phyloP scores from a whole-genome alignment of 2,888 invertebrate species.

The Pseudolycoriella hygida region DNA sequence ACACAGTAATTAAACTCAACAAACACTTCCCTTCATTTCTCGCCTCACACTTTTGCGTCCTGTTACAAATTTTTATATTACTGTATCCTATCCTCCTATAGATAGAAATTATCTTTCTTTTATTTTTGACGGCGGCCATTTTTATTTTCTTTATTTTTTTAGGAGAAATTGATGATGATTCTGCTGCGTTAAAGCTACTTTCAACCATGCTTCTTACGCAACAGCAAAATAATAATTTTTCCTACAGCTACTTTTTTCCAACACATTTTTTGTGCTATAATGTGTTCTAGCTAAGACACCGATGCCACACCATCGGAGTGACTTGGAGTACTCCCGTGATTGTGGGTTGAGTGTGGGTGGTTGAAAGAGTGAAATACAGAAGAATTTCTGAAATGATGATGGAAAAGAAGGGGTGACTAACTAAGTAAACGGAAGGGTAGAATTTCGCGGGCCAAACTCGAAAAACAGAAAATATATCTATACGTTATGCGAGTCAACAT shows the following conservation, averaged over 20 bases:
- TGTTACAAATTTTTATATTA: not conserved
- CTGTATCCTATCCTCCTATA: not conserved
- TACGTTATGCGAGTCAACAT: not conserved
- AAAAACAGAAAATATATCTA: not conserved
- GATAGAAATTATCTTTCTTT: not conserved
- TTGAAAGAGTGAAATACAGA: not conserved
- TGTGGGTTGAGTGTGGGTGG: not conserved
- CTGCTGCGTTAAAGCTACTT: not conserved
- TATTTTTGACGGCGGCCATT: not conserved
- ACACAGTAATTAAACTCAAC: conserved; percentile 3
- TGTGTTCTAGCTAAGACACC: not conserved
- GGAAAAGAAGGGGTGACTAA: conserved; percentile 1
- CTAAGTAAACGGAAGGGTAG: conserved; percentile 1
- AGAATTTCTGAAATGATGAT: not conserved
- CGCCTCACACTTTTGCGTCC: not conserved
- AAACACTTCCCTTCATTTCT: not conserved
- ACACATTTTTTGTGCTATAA: no score
- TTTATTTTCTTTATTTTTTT: not conserved
- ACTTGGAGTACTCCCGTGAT: not conserved
- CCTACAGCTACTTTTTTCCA: not conserved
- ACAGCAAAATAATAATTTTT: not conserved
- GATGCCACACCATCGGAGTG: not conserved
- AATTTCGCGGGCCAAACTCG: not conserved
- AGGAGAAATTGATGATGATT: not conserved
- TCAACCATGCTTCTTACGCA: no score